These are phyloP conservation scores for Orbicella faveolata DNA, from an alignment of 64 coral and sea anemone species.

Conservation along the genomic window DNA sequence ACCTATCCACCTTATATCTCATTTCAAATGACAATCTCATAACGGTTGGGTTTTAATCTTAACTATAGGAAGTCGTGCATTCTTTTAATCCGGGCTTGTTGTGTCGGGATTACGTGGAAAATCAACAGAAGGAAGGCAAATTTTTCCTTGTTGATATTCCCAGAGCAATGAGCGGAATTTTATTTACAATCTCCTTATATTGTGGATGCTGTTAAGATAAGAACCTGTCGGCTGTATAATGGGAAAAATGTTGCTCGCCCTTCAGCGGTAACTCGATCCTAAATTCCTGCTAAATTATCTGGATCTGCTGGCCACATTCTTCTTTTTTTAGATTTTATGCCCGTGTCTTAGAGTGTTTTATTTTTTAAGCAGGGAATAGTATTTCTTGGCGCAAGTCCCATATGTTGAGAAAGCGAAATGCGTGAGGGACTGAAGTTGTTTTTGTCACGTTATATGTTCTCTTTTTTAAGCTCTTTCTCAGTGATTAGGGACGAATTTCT, in stretches of 20 bases:
- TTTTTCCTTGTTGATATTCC: constrained; percentile 33
- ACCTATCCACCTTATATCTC: background rate
- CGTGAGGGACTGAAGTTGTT: background rate
- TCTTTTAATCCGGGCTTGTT: background rate
- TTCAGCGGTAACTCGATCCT: constrained; percentile 14
- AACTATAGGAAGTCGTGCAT: background rate
- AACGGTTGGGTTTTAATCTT: background rate
- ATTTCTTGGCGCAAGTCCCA: background rate
- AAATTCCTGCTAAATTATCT: background rate
- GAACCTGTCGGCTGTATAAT: background rate
- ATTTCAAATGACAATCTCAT: background rate
- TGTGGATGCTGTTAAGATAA: constrained; percentile 14
- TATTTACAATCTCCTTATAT: constrained; percentile 41
- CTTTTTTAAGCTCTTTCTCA: too few species aligned
- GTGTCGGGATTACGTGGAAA: background rate
- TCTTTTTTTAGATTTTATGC: background rate
- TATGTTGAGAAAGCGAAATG: background rate
- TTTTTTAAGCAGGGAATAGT: background rate
- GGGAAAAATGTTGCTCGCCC: background rate
- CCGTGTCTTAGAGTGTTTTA: background rate
- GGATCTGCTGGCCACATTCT: background rate
- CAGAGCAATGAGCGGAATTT: constrained; percentile 29
- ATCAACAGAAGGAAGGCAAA: background rate
- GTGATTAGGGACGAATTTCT: too few species aligned
- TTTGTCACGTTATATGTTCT: background rate